Base-by-base conservation (phyloP, 2,113 vertebrate genomes). In the Verasper variegatus region DNA sequence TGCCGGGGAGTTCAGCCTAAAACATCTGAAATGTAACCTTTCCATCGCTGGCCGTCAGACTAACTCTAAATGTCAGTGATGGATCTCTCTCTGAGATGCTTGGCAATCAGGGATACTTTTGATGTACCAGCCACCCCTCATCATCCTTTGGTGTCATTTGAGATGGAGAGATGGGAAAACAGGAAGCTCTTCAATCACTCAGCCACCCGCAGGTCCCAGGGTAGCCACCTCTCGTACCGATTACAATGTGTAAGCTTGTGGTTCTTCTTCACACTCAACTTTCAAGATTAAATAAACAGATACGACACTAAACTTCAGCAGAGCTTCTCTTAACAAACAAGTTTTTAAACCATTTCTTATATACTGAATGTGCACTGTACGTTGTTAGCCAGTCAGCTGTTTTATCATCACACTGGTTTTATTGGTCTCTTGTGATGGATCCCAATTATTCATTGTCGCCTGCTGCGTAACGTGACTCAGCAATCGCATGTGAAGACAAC, bases 21-120 rank as follows among this genome's bases (percentile, higher is more conserved):
- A 84, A 87, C 81, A 85, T 88, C 86, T 82, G 58, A 89, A 86
- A 85, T 84, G 68, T 92, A 90, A 91, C 92, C 91, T 91, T 90
- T 88, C 84, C 76, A 65, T 85, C 62, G 76, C 69, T 65, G 85
- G 68, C 85, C 88, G 87, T 88, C 87, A 89, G 80, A 90, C 76
- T 83, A 83, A 63, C 74, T 81, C 82, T 75, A 91, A 92, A 94
- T 92, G 92, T 92, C 91, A 93, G 71, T 56, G 77, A 74, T 66
- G 84, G 81, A 90, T 86, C 82, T 86, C 78, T 82, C 60, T 83
- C 76, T 65, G 76, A 86, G 82, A 75, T 49, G 64, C 59, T 75
- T 64, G 78, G 58, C 88, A 86, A 88, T 91, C 85, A 90, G 66
- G 56, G 56, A 56, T 58, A 71, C 72, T 88, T 92, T 91, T 89